Percentiles rank a stretch among this genome's conserved stretches.
Conservation (phyloP, 2,888 invertebrate species). For the Diachrysia chrysitis region DNA sequence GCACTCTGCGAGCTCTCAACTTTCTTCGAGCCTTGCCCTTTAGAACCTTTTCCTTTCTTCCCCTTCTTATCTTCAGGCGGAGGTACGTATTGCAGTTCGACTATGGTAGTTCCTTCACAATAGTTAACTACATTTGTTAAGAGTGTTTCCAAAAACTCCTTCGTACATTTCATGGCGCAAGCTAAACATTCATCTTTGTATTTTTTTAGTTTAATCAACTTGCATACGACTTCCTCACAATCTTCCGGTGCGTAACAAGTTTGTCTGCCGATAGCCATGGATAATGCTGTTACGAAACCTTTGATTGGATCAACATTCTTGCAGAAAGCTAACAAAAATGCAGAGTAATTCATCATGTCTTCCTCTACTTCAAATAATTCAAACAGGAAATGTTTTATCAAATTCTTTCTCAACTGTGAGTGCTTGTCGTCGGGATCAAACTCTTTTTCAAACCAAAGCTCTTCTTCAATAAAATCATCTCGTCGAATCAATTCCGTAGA, state of each 20-base stretch:
- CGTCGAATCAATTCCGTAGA: conserved; percentile 77
- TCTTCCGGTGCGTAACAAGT: conserved; percentile 83
- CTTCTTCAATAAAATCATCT: conserved; percentile 71
- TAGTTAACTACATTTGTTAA: conserved; percentile 72
- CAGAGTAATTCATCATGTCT: conserved; percentile 89
- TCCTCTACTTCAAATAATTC: conserved; percentile 86
- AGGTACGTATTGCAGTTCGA: conserved; percentile 74
- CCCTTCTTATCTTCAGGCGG: conserved; percentile 70
- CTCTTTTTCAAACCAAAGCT: conserved; percentile 82
- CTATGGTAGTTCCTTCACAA: conserved; percentile 78
- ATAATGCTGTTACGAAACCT: conserved; percentile 89
- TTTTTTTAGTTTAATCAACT: conserved; percentile 76
- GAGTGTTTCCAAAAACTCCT: conserved; percentile 73
- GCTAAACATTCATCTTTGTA: conserved; percentile 78
- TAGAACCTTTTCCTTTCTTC: conserved; percentile 68
- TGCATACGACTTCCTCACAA: conserved; percentile 85
- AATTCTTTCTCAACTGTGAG: conserved; percentile 69
- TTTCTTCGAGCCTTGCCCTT: conserved; percentile 64
- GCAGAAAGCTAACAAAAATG: conserved; percentile 90
- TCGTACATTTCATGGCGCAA: conserved; percentile 76
- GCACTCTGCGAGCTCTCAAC: conserved; percentile 71
- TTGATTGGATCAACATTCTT: conserved; percentile 87
- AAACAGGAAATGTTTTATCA: conserved; percentile 89
- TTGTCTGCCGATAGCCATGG: conserved; percentile 87
- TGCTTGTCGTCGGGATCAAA: conserved; percentile 68